A percentile compares a stretch with the other conserved stretches of the same genome.
These are phyloP conservation scores for Gonioctena quinquepunctata DNA, from an alignment of 1,140 invertebrate species.

Conservation along the genomic window DNA sequence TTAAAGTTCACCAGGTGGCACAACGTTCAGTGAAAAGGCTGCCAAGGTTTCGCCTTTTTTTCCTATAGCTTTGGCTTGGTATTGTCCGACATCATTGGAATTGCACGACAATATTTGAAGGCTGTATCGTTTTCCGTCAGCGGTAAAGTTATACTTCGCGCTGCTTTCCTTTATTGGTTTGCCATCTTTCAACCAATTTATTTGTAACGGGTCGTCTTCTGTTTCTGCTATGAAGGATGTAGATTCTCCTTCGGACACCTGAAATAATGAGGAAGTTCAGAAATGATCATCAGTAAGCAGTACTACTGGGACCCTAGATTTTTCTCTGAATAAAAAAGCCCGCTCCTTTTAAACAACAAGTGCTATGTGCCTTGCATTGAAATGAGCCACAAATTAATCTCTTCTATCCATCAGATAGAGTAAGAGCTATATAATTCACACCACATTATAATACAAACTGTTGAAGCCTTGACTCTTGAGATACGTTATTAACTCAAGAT, in stretches of 20 bases:
- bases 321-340: no score
- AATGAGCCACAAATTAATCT: no score
- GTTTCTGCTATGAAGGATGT: conserved; percentile 81
- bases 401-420: no score
- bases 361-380: no score
- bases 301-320: no score
- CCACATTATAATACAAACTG: no score
- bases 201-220: conserved; percentile 65
- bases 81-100: conserved; percentile 85
- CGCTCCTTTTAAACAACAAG: no score
- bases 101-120: conserved; percentile 78
- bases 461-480: no score
- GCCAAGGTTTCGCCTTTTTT: conserved; percentile 80
- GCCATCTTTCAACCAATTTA: conserved; percentile 88
- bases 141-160: conserved; percentile 78
- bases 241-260: conserved; percentile 74
- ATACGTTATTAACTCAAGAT: no score
- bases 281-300: not conserved
- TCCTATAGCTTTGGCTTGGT: conserved; percentile 82
- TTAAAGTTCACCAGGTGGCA: conserved; percentile 49
- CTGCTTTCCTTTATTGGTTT: conserved; percentile 75
- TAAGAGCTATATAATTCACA: no score
- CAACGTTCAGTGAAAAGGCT: conserved; percentile 86
- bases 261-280: not conserved
- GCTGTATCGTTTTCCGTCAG: conserved; percentile 75